phyloP scores from a whole-genome alignment of 2,113 vertebrate genomes.

The Platichthys stellatus region DNA sequence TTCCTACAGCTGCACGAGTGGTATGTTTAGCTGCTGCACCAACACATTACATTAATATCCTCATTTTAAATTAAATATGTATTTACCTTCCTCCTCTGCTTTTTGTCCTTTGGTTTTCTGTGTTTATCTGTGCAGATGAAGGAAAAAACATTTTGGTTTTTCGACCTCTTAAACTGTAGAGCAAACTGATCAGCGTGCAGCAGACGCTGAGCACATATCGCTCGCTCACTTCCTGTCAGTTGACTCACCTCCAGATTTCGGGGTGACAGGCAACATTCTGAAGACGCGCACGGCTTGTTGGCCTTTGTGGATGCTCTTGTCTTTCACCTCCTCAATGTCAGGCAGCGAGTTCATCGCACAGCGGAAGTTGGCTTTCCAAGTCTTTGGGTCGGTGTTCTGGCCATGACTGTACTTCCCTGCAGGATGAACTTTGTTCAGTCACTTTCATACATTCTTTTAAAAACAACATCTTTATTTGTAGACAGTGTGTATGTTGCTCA shows the following conservation, averaged over 20 bases:
- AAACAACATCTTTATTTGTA: not conserved
- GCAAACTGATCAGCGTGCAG: not conserved
- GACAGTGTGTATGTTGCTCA: constrained; percentile 62
- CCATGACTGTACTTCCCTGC: constrained; percentile 90
- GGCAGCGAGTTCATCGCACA: constrained; percentile 98
- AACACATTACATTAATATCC: not conserved
- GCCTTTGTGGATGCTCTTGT: constrained; percentile 93
- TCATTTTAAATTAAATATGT: not conserved
- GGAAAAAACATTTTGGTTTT: constrained; percentile 1
- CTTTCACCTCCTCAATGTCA: constrained; percentile 95
- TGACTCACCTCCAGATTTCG: constrained; percentile 80
- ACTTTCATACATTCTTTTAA: not conserved
- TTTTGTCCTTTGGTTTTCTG: constrained; percentile 81
- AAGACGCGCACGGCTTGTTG: constrained; percentile 92
- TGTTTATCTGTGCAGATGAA: constrained; percentile 84
- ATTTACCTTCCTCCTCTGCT: constrained; percentile 87
- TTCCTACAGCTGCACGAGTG: too few relatives aligned
- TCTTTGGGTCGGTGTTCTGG: constrained; percentile 89
- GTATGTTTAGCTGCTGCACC: too few relatives aligned
- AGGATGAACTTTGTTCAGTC: constrained; percentile 8
- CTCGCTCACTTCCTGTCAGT: constrained; percentile 18
- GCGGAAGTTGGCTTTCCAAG: constrained; percentile 98
- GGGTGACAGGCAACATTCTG: constrained; percentile 86
- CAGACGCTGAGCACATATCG: not conserved
- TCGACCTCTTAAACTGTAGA: not conserved